Percentiles rank a stretch among this genome's conserved stretches.
Evolutionary conservation across 2,797 vertebrate genomes (phyloP).

Genomic region (Merluccius polli): DNA sequence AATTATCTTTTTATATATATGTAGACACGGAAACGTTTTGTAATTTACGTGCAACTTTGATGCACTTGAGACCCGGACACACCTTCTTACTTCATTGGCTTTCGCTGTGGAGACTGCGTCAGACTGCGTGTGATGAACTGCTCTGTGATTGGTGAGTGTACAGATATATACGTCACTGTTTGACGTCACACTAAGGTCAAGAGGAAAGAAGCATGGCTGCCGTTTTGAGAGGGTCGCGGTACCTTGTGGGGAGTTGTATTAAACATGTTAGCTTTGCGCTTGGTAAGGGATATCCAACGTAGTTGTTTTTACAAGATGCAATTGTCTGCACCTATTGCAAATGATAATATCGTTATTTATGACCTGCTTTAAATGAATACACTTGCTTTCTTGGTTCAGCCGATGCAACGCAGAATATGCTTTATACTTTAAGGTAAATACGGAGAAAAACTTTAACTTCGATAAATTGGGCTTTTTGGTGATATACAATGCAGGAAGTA

Average conservation of each 20-base stretch:
- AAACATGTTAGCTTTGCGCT: constrained; percentile 65
- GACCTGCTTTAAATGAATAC: background rate
- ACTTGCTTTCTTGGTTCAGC: background rate
- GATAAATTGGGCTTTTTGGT: background rate
- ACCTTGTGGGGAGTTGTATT: constrained; percentile 59
- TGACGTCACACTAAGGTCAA: constrained; percentile 57
- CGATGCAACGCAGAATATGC: background rate
- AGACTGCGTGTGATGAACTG: background rate
- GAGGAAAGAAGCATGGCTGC: constrained; percentile 78
- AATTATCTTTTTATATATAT: background rate
- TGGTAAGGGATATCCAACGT: constrained; percentile 58
- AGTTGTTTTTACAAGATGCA: background rate
- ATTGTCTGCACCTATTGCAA: background rate
- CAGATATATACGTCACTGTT: background rate
- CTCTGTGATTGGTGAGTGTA: constrained; percentile 48
- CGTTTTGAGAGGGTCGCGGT: constrained; percentile 68
- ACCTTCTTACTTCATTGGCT: background rate
- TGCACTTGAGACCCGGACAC: background rate
- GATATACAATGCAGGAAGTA: background rate
- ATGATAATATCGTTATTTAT: background rate
- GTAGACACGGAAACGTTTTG: background rate
- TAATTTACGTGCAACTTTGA: background rate
- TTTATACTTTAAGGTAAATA: background rate
- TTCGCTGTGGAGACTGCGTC: background rate
- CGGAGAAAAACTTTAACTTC: background rate